phyloP scores from a whole-genome alignment of 2,797 vertebrate species.

The Enteromius treurensis region DNA sequence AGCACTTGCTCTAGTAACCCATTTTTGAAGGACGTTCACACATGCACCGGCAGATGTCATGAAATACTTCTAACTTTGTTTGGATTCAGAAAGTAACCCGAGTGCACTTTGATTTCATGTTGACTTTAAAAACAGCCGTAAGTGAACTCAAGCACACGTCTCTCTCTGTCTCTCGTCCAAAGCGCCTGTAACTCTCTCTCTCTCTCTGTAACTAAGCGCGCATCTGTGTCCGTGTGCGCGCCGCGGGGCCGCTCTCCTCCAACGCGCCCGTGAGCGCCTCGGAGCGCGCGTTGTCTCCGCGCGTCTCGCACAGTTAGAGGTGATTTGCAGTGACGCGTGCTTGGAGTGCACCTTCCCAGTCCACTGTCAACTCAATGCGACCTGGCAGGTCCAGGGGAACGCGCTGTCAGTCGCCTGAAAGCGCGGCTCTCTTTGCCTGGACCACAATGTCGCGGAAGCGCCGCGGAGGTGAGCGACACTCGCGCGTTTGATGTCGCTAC shows the following conservation, averaged over 20 bases:
- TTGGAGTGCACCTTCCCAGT: constrained; percentile 84
- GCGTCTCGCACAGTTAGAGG: constrained; percentile 52
- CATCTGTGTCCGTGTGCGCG: constrained; percentile 34
- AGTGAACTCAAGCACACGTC: constrained; percentile 22
- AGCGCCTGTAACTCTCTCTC: constrained; percentile 29
- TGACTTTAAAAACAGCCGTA: constrained; percentile 33
- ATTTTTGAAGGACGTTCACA: not conserved
- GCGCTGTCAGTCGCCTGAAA: constrained; percentile 49
- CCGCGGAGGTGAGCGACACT: constrained; percentile 62
- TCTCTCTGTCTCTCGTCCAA: constrained; percentile 20
- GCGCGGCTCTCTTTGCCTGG: constrained; percentile 54
- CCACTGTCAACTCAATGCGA: constrained; percentile 78
- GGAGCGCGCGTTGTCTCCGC: constrained; percentile 13
- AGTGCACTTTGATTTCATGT: not conserved
- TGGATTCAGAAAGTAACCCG: not conserved
- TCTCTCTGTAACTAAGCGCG: constrained; percentile 25
- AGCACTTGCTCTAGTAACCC: not conserved
- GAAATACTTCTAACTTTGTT: not conserved
- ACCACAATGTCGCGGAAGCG: constrained; percentile 69
- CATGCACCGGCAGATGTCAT: not conserved
- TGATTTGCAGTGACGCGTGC: constrained; percentile 87
- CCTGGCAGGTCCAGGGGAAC: constrained; percentile 78
- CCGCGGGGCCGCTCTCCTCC: constrained; percentile 27
- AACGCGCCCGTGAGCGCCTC: constrained; percentile 6
- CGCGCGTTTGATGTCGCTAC: constrained; percentile 59